Evolutionary conservation across 2,797 vertebrate genomes (phyloP), one percentile per base, ranked within the genome.

Genomic region (Muraenolepis orangiensis): DNA sequence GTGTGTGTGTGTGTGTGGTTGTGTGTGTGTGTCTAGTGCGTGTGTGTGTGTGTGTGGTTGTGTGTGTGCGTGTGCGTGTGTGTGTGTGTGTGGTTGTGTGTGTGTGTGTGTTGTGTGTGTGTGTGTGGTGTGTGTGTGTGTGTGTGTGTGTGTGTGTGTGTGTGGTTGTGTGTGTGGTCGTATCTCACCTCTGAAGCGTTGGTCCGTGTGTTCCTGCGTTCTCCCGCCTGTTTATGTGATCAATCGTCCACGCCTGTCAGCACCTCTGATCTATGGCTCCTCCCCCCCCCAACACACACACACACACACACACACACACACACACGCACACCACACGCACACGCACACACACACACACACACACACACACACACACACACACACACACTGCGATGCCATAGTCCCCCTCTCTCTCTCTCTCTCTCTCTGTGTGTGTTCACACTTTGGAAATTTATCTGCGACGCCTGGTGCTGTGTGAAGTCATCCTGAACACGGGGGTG

Each of bases 221-320:
- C 23, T 32, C 70, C 75, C 51, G 74, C 31, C 36, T 79, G 69
- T 85, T 72, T 82, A 28, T 61, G 79, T 12, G 16, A 75, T 74
- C 86, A 78, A 85, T 85, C 84, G 72, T 84, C 76, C 69, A 20
- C 30, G 72, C 72, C 75, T 83, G 82, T 86, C 80, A 77, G 67
- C 31, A 29, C 71, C 10, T 66, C 64, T 80, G 80, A 88, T 84
- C 67, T 69, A 85, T 69, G 51, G 77, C 46, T 70, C 67, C 79
- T 28, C n/a, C n/a, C n/a, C n/a, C n/a, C n/a, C n/a, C n/a, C n/a
- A n/a, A 42, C 40, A 42, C 40, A 42, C 14, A 42, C 13, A 42
- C 7, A 12, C 40, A 42, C 40, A 42, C 3, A 42, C 40, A 42
- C 40, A 42, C 40, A 42, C 13, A 18, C 40, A 42, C 40, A 42